These are phyloP conservation scores for Tauraco erythrolophus DNA, from an alignment of 2,113 vertebrate species.

Conservation along the genomic window DNA sequence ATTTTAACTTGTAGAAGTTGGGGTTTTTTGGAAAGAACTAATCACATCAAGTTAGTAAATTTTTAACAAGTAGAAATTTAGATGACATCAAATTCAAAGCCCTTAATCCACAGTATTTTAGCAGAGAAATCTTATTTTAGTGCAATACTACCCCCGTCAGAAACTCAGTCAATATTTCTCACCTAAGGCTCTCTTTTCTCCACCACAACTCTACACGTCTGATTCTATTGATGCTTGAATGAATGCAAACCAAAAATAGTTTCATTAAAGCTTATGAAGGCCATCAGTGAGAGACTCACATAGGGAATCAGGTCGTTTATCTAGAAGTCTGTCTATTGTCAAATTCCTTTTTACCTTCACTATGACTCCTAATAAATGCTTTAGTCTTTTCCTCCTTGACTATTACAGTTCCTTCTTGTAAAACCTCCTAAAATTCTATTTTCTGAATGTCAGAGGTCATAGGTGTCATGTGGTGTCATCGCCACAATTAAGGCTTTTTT, in stretches of 20 bases:
- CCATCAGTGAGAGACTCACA: background rate
- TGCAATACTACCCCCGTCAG: background rate
- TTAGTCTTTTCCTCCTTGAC: background rate
- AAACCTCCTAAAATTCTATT: background rate
- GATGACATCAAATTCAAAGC: background rate
- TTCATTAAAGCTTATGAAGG: background rate
- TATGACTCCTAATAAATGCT: background rate
- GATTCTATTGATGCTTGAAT: background rate
- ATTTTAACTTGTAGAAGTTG: background rate
- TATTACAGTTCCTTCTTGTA: background rate
- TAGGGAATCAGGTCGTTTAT: background rate
- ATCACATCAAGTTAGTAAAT: background rate
- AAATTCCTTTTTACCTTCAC: background rate
- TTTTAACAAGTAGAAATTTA: background rate
- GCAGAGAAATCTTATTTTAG: background rate
- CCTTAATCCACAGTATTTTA: background rate
- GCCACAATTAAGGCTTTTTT: too few species aligned
- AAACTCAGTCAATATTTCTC: background rate
- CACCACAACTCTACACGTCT: background rate
- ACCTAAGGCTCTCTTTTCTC: background rate
- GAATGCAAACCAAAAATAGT: background rate
- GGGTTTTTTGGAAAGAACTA: background rate
- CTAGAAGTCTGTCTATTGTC: background rate
- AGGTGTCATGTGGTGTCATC: too few species aligned
- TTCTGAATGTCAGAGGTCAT: background rate